A percentile compares a stretch with the other conserved stretches of the same genome.
These are phyloP conservation scores for Telmatochromis sp. DNA, from an alignment of 2,113 vertebrate species.

Conservation along the genomic window DNA sequence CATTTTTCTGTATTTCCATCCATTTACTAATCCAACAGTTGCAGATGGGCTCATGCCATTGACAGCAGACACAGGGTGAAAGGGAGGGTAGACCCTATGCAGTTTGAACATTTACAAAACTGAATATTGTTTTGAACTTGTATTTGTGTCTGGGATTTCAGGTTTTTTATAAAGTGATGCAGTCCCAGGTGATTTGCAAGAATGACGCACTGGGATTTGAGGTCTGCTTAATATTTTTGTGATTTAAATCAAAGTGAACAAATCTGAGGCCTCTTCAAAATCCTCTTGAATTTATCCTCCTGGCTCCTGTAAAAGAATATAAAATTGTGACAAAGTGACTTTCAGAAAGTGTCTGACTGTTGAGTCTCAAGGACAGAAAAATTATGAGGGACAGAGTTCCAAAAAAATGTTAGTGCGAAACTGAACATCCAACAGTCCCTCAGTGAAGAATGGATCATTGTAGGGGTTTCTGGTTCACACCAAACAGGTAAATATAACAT, in stretches of 20 bases:
- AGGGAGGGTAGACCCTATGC: neutral
- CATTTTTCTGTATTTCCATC: neutral
- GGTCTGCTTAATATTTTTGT: neutral
- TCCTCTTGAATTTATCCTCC: neutral
- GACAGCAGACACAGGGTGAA: neutral
- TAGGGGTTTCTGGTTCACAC: neutral
- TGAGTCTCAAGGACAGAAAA: neutral
- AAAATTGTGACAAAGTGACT: neutral
- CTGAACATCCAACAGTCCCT: neutral
- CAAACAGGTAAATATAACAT: neutral
- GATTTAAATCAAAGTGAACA: neutral
- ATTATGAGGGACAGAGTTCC: neutral
- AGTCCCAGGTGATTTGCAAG: neutral
- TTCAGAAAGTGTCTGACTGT: neutral
- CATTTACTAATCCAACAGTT: neutral
- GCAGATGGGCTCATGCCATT: neutral
- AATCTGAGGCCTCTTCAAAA: neutral
- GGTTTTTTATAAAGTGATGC: neutral
- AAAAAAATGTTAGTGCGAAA: neutral
- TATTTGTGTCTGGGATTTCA: neutral
- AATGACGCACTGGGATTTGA: neutral
- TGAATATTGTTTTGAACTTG: neutral
- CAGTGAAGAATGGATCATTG: neutral
- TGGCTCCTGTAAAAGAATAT: neutral
- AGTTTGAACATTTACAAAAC: neutral